These are phyloP conservation scores for Orthonevra nobilis DNA, from an alignment of 2,888 invertebrate genomes.

Conservation along the genomic window DNA sequence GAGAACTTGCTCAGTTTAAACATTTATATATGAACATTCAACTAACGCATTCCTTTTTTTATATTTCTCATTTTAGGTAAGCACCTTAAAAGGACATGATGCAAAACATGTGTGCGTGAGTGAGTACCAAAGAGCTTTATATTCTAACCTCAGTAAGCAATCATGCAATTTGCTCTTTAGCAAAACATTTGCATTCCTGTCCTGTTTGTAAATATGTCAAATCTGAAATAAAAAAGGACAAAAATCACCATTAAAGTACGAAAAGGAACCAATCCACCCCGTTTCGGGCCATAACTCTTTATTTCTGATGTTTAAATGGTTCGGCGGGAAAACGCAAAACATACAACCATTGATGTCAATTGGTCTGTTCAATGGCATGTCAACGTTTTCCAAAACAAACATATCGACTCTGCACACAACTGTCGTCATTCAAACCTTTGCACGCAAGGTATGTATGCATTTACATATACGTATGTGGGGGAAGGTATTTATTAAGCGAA, in stretches of 20 bases:
- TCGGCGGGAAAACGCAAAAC: conserved; percentile 24
- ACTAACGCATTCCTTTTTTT: background rate
- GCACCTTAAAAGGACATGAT: no score
- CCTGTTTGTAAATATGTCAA: conserved; percentile 30
- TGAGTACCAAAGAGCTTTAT: conserved; percentile 38
- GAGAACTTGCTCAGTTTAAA: no score
- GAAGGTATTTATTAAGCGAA: background rate
- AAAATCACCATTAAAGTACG: conserved; percentile 9
- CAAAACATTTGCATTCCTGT: conserved; percentile 45
- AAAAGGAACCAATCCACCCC: background rate
- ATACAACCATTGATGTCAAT: conserved; percentile 55
- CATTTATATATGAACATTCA: no score
- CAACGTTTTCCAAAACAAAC: conserved; percentile 21
- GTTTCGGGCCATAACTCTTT: conserved; percentile 37
- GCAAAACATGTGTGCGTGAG: conserved; percentile 39
- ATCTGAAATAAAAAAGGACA: conserved; percentile 26
- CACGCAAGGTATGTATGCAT: conserved; percentile 13
- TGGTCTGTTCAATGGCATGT: conserved; percentile 55
- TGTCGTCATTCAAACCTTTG: conserved; percentile 12
- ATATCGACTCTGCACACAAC: background rate
- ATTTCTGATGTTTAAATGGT: conserved; percentile 43
- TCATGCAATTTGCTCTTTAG: conserved; percentile 47
- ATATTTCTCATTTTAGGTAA: conserved; percentile 49
- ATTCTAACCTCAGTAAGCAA: conserved; percentile 43
- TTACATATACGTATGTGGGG: background rate